Percentiles rank a stretch among this genome's conserved stretches.
These are phyloP conservation scores for Zosterops borbonicus DNA, from an alignment of 2,113 vertebrate genomes.

Conservation along the genomic window DNA sequence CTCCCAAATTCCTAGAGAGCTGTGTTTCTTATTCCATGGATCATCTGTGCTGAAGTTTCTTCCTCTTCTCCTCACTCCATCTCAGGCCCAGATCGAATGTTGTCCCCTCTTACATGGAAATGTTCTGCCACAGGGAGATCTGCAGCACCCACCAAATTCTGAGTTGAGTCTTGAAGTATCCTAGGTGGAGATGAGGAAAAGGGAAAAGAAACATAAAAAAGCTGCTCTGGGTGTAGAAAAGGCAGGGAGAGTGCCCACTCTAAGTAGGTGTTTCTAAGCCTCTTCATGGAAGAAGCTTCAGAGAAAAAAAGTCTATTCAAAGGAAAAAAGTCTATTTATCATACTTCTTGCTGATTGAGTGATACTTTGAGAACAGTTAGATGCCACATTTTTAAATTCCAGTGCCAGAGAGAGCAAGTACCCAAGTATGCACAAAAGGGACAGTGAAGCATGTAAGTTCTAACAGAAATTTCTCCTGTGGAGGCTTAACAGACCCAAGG, in stretches of 20 bases:
- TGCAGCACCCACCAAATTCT: not conserved
- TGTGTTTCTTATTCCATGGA: not conserved
- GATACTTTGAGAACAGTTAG: not conserved
- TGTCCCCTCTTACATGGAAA: not conserved
- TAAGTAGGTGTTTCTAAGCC: not conserved
- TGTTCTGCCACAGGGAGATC: not conserved
- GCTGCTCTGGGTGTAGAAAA: not conserved
- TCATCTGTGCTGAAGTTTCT: not conserved
- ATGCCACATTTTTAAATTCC: not conserved
- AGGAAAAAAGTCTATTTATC: not conserved
- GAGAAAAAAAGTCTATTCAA: not conserved
- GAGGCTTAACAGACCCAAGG: not conserved
- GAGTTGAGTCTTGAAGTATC: not conserved
- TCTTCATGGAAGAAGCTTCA: not conserved
- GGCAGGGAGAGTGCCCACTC: not conserved
- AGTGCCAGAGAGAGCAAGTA: not conserved
- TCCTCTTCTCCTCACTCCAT: not conserved
- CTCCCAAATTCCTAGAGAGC: not conserved
- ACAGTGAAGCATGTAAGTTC: not conserved
- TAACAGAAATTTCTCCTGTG: not conserved
- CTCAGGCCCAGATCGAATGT: not conserved
- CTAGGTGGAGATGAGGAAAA: not conserved
- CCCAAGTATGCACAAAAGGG: not conserved
- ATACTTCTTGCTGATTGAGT: not conserved
- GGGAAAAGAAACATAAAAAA: not conserved